Evolutionary conservation across 2,888 invertebrate species (phyloP).

Genomic region (Melanostoma mellinum): DNA sequence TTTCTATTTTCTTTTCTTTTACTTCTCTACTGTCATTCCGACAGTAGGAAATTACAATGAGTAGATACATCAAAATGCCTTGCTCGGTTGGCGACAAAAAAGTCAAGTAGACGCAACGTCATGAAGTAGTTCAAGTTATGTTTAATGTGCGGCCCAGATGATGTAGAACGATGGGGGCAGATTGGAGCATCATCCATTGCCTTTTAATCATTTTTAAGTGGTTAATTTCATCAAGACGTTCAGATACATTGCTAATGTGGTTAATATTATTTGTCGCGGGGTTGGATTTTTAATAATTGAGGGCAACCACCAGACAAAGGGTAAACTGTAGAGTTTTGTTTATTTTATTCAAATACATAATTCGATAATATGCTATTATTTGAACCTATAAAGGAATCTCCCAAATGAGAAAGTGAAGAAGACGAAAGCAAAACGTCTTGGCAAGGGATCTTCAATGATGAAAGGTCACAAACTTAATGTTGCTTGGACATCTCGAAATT

Average conservation of each 20-base stretch:
- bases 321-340: not conserved
- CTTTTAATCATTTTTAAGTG: constrained; percentile 61
- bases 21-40: too few relatives aligned
- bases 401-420: not conserved
- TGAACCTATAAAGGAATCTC: too few relatives aligned
- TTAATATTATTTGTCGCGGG: constrained; percentile 36
- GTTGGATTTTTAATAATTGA: constrained; percentile 38
- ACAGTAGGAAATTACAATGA: too few relatives aligned
- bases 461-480: constrained; percentile 55
- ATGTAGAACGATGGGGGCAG: constrained; percentile 25
- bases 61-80: too few relatives aligned
- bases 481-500: constrained; percentile 14
- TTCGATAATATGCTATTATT: too few relatives aligned
- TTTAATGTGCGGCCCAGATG: not conserved
- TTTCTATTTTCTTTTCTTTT: too few relatives aligned
- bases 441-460: constrained; percentile 18
- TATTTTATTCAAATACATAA: too few relatives aligned
- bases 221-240: constrained; percentile 63
- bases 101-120: constrained; percentile 5
- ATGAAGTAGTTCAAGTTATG: constrained; percentile 11
- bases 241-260: constrained; percentile 61
- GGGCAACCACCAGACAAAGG: not conserved
- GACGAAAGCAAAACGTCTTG: constrained; percentile 5
- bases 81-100: not conserved
- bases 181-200: constrained; percentile 33